Conservation (phyloP, 2,888 invertebrate genomes). For the Mycalesis mineus region DNA sequence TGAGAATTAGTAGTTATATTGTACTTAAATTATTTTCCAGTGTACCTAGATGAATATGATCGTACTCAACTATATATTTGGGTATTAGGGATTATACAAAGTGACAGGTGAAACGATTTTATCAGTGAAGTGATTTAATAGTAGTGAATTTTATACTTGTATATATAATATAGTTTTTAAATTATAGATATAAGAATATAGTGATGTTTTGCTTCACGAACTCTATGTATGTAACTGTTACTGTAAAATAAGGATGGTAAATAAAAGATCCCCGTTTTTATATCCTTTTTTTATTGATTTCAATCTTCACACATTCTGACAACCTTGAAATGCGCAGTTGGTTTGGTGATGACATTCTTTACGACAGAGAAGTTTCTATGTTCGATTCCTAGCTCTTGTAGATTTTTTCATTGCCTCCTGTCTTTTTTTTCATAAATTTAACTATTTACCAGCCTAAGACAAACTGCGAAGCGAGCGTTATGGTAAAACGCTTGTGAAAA, state of each 20-base stretch:
- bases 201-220: conserved; percentile 68
- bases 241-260: conserved; percentile 55
- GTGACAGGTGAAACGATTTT: conserved; percentile 52
- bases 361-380: too few species aligned
- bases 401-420: too few species aligned
- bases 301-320: neutral
- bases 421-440: too few species aligned
- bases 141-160: conserved; percentile 75
- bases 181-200: conserved; percentile 57
- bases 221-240: conserved; percentile 70
- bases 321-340: too few species aligned
- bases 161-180: conserved; percentile 60
- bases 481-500: too few species aligned
- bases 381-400: too few species aligned
- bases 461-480: too few species aligned
- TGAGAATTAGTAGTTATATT: conserved; percentile 10
- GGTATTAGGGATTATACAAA: conserved; percentile 27
- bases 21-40: conserved; percentile 13
- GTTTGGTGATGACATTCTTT: too few species aligned
- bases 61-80: conserved; percentile 31
- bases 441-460: too few species aligned
- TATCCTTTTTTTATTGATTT: conserved; percentile 29
- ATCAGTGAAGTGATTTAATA: conserved; percentile 50
- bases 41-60: conserved; percentile 10
- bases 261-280: conserved; percentile 64